Percentiles rank a stretch among this genome's conserved stretches.
Evolutionary conservation across 2,888 invertebrate species (phyloP).

Genomic region (Tetrapedia diversipes): DNA sequence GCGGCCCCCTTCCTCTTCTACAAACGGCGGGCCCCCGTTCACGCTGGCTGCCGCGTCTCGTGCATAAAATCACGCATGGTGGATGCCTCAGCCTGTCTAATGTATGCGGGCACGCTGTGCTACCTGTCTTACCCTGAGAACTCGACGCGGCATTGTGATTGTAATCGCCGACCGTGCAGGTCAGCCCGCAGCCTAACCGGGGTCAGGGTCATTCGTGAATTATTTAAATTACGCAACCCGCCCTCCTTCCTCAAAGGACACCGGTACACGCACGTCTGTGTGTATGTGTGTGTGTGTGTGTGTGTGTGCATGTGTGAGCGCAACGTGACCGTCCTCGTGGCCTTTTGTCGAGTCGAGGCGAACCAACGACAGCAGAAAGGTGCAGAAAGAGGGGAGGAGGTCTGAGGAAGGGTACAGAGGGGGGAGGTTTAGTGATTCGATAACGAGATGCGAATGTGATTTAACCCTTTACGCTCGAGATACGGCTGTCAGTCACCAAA

Average conservation of each 20-base stretch:
- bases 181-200: constrained; percentile 71
- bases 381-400: neutral
- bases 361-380: neutral
- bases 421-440: constrained; percentile 8
- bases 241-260: constrained; percentile 51
- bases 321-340: constrained; percentile 12
- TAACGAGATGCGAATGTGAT: constrained; percentile 11
- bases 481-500: no score
- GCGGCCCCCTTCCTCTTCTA: neutral
- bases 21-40: neutral
- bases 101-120: constrained; percentile 72
- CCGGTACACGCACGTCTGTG: constrained; percentile 19
- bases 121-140: constrained; percentile 78
- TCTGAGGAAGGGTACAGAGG: neutral
- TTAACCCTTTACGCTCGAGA: no score
- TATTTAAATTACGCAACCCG: constrained; percentile 75
- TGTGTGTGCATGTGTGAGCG: constrained; percentile 14
- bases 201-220: constrained; percentile 77
- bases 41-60: constrained; percentile 1
- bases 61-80: constrained; percentile 45
- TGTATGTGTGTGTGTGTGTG: constrained; percentile 9
- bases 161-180: constrained; percentile 72
- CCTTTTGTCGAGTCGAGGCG: constrained; percentile 32
- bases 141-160: constrained; percentile 74
- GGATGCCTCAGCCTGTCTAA: constrained; percentile 62